These are phyloP conservation scores for Ephydatia muelleri DNA, from an alignment of 37 sponge, comb jelly and placozoan genomes.

Conservation along the genomic window DNA sequence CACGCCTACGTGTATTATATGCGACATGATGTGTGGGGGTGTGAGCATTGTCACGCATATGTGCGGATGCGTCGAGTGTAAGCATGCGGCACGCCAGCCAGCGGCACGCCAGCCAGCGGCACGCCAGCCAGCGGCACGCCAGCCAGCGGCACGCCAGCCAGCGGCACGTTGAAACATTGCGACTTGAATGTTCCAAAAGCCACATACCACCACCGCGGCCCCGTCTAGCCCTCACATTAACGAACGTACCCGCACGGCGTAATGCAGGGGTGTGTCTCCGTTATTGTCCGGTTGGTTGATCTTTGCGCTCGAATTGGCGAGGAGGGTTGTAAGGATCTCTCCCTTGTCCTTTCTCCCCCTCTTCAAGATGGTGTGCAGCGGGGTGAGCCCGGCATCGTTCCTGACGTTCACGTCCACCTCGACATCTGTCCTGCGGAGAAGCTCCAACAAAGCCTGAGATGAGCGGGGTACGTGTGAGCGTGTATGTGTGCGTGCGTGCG, in stretches of 20 bases:
- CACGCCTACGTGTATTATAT: too few species aligned
- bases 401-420: neutral
- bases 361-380: slow-evolving; percentile 42
- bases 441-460: neutral
- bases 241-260: slow-evolving; percentile 16
- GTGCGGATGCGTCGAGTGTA: too few species aligned
- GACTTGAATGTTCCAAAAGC: too few species aligned
- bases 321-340: slow-evolving; percentile 26
- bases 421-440: neutral
- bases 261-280: slow-evolving; percentile 59
- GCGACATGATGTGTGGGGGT: too few species aligned
- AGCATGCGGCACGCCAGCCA: too few species aligned
- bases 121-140: too few species aligned
- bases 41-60: too few species aligned
- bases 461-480: neutral
- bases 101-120: too few species aligned
- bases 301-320: slow-evolving; percentile 28
- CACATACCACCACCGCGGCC: too few species aligned
- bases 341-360: slow-evolving; percentile 15
- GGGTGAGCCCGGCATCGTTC: slow-evolving; percentile 4
- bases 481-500: neutral
- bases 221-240: too few species aligned
- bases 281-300: slow-evolving; percentile 5
- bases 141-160: too few species aligned
- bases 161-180: too few species aligned